These are phyloP conservation scores for Channa argus DNA, from an alignment of 2,113 vertebrate genomes.

Conservation along the genomic window DNA sequence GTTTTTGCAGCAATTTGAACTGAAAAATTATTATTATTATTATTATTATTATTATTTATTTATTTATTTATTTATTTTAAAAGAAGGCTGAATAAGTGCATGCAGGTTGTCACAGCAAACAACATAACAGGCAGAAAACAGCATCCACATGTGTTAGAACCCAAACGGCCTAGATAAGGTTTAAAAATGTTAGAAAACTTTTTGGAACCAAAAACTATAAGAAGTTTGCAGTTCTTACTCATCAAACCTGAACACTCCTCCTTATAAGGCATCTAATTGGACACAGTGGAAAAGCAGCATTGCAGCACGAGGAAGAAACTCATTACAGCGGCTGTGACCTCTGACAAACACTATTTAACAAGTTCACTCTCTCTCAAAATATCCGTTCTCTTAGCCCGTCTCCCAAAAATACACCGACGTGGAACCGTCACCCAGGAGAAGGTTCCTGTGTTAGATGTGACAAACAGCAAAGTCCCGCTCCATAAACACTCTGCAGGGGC, in stretches of 20 bases:
- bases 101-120: no score
- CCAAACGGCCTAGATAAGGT: neutral
- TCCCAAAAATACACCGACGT: slow-evolving; percentile 23
- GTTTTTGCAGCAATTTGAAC: no score
- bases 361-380: slow-evolving; percentile 37
- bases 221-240: slow-evolving; percentile 27
- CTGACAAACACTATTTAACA: slow-evolving; percentile 18
- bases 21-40: no score
- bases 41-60: no score
- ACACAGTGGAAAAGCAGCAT: neutral
- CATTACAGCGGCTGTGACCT: slow-evolving; percentile 2
- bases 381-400: slow-evolving; percentile 19
- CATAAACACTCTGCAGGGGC: slow-evolving; percentile 21
- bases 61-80: no score
- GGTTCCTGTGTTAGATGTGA: slow-evolving; percentile 2
- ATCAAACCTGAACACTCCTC: neutral
- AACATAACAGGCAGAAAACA: neutral
- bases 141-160: no score
- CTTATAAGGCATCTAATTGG: slow-evolving; percentile 33
- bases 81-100: no score
- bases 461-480: neutral
- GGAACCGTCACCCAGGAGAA: neutral
- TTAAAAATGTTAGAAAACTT: rapidly evolving
- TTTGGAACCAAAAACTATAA: neutral
- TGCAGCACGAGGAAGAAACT: slow-evolving; percentile 35